These are phyloP conservation scores for Protodeltote pygarga DNA, from an alignment of 2,888 invertebrate genomes.

Conservation along the genomic window DNA sequence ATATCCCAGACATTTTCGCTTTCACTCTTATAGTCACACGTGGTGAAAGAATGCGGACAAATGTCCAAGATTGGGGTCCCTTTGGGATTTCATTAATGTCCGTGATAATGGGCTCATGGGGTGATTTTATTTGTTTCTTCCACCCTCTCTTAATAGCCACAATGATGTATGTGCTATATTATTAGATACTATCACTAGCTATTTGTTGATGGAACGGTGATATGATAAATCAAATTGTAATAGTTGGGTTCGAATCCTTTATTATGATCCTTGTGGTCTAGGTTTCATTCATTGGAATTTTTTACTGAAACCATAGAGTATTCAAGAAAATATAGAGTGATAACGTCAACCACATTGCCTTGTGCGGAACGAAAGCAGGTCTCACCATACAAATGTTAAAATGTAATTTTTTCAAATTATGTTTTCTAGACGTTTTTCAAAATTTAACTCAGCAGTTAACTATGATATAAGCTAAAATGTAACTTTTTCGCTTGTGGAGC, in stretches of 20 bases:
- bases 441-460: too few relatives aligned
- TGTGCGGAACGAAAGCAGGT: too few relatives aligned
- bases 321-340: too few relatives aligned
- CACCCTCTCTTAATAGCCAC: slow-evolving; percentile 5
- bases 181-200: slow-evolving; percentile 27
- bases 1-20: slow-evolving; percentile 38
- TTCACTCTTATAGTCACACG: slow-evolving; percentile 26
- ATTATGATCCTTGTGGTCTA: background rate
- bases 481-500: too few relatives aligned
- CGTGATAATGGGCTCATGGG: slow-evolving; percentile 30
- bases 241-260: background rate
- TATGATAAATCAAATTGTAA: background rate
- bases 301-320: too few relatives aligned
- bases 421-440: too few relatives aligned
- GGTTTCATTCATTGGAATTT: background rate
- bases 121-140: slow-evolving; percentile 41
- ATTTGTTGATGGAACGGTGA: slow-evolving; percentile 6
- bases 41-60: slow-evolving; percentile 37
- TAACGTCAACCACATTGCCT: too few relatives aligned
- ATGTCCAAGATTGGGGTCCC: slow-evolving; percentile 36
- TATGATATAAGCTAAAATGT: too few relatives aligned
- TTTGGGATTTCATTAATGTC: slow-evolving; percentile 50
- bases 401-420: too few relatives aligned
- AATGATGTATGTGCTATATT: slow-evolving; percentile 31
- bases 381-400: too few relatives aligned